phyloP scores from a whole-genome alignment of 1,140 invertebrate genomes.

The Trichogramma pretiosum region DNA sequence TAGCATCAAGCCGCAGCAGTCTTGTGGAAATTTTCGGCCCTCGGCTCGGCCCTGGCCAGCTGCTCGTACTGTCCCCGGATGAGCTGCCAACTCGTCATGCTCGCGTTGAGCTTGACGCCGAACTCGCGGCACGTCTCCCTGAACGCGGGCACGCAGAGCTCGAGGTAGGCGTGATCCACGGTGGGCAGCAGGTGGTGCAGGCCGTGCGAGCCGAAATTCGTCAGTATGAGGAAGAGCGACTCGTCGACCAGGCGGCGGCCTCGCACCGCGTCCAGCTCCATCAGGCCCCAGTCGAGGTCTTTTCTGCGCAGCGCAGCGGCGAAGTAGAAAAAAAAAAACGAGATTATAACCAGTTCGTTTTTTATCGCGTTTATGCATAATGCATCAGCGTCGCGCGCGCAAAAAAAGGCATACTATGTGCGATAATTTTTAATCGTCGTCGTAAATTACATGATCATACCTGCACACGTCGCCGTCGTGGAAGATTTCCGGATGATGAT shows the following conservation, averaged over 20 bases:
- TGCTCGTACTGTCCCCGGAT: conserved; percentile 62
- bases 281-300: conserved; percentile 67
- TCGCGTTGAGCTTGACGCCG: conserved; percentile 47
- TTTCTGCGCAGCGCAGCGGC: conserved; percentile 36
- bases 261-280: conserved; percentile 66
- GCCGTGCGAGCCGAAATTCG: conserved; percentile 66
- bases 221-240: conserved; percentile 58
- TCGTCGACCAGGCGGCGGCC: conserved; percentile 63
- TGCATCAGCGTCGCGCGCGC: not conserved
- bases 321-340: no score
- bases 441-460: no score
- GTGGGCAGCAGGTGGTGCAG: conserved; percentile 78
- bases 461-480: conserved; percentile 67
- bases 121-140: conserved; percentile 63
- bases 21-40: no score
- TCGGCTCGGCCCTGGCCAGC: conserved; percentile 47
- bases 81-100: conserved; percentile 51
- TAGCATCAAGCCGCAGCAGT: no score
- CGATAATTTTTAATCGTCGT: no score
- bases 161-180: conserved; percentile 64
- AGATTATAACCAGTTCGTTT: no score
- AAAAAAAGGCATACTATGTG: no score
- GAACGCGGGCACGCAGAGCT: conserved; percentile 56
- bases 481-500: conserved; percentile 76
- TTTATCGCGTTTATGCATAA: not conserved